These are phyloP conservation scores for Falcaria lacertinaria DNA, from an alignment of 2,888 invertebrate genomes.

Conservation along the genomic window DNA sequence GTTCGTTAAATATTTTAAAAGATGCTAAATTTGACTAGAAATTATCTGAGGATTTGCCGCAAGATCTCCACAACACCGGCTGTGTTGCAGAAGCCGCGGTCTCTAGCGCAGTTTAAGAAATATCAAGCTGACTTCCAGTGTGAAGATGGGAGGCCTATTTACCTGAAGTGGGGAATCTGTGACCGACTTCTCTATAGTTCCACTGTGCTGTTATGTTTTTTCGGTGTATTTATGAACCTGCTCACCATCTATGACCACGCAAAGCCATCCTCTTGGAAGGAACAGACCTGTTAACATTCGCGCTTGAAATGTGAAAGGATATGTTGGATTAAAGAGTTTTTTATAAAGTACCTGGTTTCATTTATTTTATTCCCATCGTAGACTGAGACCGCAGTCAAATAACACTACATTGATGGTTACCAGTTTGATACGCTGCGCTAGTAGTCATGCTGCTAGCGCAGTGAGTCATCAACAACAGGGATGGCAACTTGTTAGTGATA, in stretches of 20 bases:
- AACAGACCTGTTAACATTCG: conserved; percentile 10
- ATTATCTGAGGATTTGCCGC: background rate
- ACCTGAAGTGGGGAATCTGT: conserved; percentile 29
- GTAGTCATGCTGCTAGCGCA: too few relatives aligned
- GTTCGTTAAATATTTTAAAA: background rate
- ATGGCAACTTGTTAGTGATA: too few relatives aligned
- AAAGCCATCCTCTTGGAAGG: conserved; percentile 38
- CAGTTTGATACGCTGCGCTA: too few relatives aligned
- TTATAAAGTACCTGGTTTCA: too few relatives aligned
- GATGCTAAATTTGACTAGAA: background rate
- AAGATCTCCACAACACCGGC: background rate
- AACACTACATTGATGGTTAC: too few relatives aligned
- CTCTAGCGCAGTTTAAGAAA: conserved; percentile 20
- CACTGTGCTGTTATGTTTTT: conserved; percentile 19
- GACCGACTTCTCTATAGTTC: conserved; percentile 31
- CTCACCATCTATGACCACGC: conserved; percentile 30
- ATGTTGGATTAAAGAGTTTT: too few relatives aligned
- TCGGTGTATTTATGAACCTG: conserved; percentile 17
- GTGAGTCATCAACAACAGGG: too few relatives aligned
- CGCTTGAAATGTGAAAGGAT: too few relatives aligned
- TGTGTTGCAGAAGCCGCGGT: background rate
- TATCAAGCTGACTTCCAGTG: conserved; percentile 35
- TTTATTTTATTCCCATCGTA: too few relatives aligned
- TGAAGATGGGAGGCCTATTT: conserved; percentile 36
- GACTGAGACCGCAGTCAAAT: too few relatives aligned